Evolutionary conservation across 23 tunicate species (phyloP), one percentile per base, ranked within the genome.

Genomic region (Diplosoma virens): DNA sequence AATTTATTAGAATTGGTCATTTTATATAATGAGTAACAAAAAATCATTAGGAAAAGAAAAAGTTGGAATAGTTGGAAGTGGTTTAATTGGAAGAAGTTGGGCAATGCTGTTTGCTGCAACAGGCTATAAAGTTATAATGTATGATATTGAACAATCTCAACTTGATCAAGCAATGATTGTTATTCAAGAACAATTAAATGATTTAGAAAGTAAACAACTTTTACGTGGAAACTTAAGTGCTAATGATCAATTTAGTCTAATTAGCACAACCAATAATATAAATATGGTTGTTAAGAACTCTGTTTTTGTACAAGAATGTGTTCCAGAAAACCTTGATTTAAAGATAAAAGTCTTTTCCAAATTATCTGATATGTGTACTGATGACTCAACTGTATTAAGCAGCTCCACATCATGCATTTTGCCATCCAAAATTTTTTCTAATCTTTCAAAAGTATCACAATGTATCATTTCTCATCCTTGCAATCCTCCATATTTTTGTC

Each of bases 41-140:
- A 41, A 9, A 41, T 41, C 50, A 7, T 41, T 14, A 7, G 14
- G 11, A 9, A 9, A 9, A 41, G 22, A n/a, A 14, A 72, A 72
- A 50, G 78, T 72, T 47, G 78, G 78, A 25, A 71, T 81, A 37
- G 32, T 69, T 65, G 67, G 55, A 66, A 88, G 95, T 75, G 99
- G 99, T 9, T 60, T 95, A 60, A 88, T 95, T 72, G 99, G 99
- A 25, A 34, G 79, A 58, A 88, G 95, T 45, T 95, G 99, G 99
- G 87, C 95, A 33, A 95, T 95, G 99, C 45, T 95, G 37, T 95
- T 88, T 80, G 99, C 99, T 55, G 86, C 90, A 22, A 87, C 95
- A 20, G 95, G 95, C 2, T 95, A 88, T 37, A 79, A 77, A 18
- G 99, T 88, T 32, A 58, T 64, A 1, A 66, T 95, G 86, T 95